Evolutionary conservation across 1,140 invertebrate species (phyloP).

Genomic region (Drosophila arizonae): DNA sequence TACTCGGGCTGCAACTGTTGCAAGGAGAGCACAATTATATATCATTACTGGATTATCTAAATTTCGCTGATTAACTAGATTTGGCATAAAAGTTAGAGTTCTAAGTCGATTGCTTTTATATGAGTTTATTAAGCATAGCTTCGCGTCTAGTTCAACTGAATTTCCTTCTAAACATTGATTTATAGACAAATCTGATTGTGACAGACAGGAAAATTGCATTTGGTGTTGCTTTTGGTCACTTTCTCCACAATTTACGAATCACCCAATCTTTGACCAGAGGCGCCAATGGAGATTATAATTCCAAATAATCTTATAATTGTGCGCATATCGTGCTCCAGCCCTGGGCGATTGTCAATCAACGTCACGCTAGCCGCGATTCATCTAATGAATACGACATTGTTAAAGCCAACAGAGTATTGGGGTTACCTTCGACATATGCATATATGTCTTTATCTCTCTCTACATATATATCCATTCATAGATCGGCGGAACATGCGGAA

Average conservation of each 20-base stretch:
- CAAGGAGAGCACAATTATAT: no score
- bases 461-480: conserved; percentile 4
- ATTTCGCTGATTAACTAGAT: no score
- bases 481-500: conserved; percentile 28
- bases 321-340: conserved; percentile 30
- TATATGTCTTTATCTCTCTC: conserved; percentile 1
- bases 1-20: no score
- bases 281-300: conserved; percentile 36
- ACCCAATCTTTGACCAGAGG: conserved; percentile 26
- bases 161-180: conserved; percentile 8
- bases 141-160: not conserved
- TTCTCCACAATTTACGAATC: conserved; percentile 42
- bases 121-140: no score
- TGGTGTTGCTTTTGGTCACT: conserved; percentile 26
- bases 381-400: conserved; percentile 34
- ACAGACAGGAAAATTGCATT: conserved; percentile 21
- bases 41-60: no score
- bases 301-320: conserved; percentile 47
- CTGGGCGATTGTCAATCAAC: conserved; percentile 34
- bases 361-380: conserved; percentile 1
- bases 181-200: not conserved
- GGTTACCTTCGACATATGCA: conserved; percentile 25
- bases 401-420: conserved; percentile 12
- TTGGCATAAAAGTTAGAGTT: no score
- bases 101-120: no score